phyloP scores from a whole-genome alignment of 2,797 vertebrate genomes.

The Lophotriccus pileatus region DNA sequence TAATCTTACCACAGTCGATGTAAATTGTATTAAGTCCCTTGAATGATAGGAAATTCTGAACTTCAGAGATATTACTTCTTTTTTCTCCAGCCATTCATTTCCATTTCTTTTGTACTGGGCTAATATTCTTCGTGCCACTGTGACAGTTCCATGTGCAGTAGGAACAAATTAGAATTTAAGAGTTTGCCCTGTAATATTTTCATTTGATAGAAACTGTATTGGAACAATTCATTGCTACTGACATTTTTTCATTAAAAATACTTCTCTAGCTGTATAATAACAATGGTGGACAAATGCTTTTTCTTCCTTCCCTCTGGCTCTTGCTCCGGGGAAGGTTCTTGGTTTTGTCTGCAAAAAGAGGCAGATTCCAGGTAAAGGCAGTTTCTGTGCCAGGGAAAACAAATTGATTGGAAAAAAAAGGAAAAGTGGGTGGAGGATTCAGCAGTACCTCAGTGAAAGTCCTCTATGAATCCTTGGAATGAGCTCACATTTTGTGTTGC shows the following conservation, averaged over 20 bases:
- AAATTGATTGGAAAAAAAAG: not conserved
- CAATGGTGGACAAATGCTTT: not conserved
- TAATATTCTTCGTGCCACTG: not conserved
- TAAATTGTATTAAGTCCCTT: not conserved
- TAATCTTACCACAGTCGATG: not conserved
- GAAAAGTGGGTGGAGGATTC: not conserved
- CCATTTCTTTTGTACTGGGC: not conserved
- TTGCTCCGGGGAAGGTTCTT: not conserved
- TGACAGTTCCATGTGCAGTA: not conserved
- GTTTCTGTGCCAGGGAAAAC: not conserved
- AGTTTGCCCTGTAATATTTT: not conserved
- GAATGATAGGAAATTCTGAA: not conserved
- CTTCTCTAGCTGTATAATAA: not conserved
- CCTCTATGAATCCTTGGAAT: not conserved
- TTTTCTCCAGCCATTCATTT: not conserved
- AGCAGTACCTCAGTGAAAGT: not conserved
- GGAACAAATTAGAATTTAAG: not conserved
- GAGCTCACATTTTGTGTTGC: not conserved
- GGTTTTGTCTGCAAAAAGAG: not conserved
- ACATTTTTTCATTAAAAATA: not conserved
- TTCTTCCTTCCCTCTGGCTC: not conserved
- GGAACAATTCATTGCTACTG: not conserved
- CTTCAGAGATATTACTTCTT: slow-evolving; percentile 3
- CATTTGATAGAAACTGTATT: not conserved
- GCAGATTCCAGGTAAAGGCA: not conserved